Conservation (phyloP, 2,888 invertebrate genomes). For the Phymatocera aterrima region DNA sequence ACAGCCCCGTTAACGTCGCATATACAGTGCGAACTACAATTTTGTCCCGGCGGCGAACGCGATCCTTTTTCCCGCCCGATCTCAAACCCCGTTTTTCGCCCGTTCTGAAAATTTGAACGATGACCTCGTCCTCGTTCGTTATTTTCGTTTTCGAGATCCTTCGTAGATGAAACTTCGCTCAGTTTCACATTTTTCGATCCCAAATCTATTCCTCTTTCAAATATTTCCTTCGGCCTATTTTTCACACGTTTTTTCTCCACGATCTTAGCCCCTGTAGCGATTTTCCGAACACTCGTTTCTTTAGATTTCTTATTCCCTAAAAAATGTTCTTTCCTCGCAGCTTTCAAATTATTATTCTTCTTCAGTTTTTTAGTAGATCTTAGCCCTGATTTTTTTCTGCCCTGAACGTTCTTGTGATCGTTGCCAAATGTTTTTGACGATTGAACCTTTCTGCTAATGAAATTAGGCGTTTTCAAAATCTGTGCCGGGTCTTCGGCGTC, state of each 20-base stretch:
- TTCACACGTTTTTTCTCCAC: conserved; percentile 46
- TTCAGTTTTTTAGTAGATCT: neutral
- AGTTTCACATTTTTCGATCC: too few relatives aligned
- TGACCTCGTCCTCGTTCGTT: conserved; percentile 4
- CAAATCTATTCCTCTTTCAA: neutral
- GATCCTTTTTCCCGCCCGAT: conserved; percentile 33
- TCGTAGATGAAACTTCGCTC: neutral
- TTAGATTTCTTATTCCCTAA: too few relatives aligned
- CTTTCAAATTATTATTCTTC: too few relatives aligned
- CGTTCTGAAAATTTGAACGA: conserved; percentile 44
- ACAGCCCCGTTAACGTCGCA: conserved; percentile 59
- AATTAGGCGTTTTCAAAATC: neutral
- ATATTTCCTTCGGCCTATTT: conserved; percentile 50
- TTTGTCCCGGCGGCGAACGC: conserved; percentile 32
- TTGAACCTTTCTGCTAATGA: conserved; percentile 30
- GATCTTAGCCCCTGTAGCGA: too few relatives aligned
- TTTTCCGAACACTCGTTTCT: too few relatives aligned
- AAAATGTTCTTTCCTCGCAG: too few relatives aligned
- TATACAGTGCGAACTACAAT: conserved; percentile 60
- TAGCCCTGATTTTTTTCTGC: neutral
- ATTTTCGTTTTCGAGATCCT: neutral
- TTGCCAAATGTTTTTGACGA: neutral
- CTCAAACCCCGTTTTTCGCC: conserved; percentile 44
- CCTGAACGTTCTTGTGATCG: too few relatives aligned
- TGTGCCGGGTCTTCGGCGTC: neutral